A percentile compares a stretch with the other conserved stretches of the same genome.
phyloP scores from a whole-genome alignment of 2,888 invertebrate genomes.

The Spisula solida region DNA sequence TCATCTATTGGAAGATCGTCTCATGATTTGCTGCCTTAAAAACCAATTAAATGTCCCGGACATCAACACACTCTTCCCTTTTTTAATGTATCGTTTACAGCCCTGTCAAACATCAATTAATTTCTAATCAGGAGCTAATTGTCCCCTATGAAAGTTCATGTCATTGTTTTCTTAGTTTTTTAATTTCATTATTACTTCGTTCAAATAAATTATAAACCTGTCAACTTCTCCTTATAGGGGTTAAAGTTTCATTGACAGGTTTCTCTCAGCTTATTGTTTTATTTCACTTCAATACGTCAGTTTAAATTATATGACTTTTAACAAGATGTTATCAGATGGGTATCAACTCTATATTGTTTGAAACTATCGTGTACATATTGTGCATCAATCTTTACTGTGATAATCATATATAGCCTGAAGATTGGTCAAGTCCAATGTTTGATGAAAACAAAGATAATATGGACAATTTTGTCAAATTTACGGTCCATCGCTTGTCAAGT shows the following conservation, averaged over 20 bases:
- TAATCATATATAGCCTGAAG: background rate
- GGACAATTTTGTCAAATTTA: conserved; percentile 1
- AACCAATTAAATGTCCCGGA: too few relatives aligned
- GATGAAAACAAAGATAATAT: background rate
- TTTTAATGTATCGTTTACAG: background rate
- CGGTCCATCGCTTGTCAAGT: background rate
- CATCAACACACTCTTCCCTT: too few relatives aligned
- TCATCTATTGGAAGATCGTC: too few relatives aligned
- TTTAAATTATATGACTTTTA: background rate
- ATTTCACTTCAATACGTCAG: background rate
- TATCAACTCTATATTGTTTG: background rate
- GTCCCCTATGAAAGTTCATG: background rate
- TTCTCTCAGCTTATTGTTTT: background rate
- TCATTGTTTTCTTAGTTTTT: background rate
- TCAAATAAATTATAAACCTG: background rate
- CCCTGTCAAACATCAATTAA: background rate
- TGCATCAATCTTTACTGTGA: background rate
- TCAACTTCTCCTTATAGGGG: background rate
- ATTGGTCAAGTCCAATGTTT: too few relatives aligned
- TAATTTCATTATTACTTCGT: background rate
- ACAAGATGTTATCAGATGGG: background rate
- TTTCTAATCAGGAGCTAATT: background rate
- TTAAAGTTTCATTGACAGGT: background rate
- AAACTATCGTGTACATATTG: background rate
- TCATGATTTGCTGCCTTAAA: too few relatives aligned